These are phyloP conservation scores for Drosophila histrio DNA, from an alignment of 2,888 invertebrate species.

Conservation along the genomic window DNA sequence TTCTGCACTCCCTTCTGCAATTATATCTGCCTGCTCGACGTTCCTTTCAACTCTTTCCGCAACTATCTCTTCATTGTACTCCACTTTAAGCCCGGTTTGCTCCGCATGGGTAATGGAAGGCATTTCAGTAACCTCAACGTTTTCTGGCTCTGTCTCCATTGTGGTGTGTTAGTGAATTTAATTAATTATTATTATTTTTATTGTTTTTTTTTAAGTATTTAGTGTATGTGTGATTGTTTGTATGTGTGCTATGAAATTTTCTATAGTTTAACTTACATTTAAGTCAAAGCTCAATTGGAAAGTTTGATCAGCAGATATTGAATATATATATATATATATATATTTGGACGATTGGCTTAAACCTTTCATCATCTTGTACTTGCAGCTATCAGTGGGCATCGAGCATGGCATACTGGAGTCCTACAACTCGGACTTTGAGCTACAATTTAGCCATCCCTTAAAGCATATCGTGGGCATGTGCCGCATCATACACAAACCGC, in stretches of 20 bases:
- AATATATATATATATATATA: too few relatives aligned
- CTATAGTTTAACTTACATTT: background rate
- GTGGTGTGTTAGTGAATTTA: background rate
- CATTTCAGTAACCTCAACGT: too few relatives aligned
- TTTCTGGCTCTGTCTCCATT: background rate
- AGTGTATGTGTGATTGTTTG: background rate
- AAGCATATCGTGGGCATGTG: conserved; percentile 86
- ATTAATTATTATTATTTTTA: background rate
- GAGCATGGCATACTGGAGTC: conserved; percentile 89
- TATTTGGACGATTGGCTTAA: too few relatives aligned
- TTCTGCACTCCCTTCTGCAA: background rate
- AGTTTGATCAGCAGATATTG: background rate
- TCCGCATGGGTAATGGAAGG: background rate
- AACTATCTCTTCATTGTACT: background rate
- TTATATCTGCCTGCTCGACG: background rate
- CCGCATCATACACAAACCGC: conserved; percentile 82
- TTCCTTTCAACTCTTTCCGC: background rate
- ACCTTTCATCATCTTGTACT: background rate
- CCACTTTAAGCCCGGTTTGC: background rate
- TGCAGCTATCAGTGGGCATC: conserved; percentile 89
- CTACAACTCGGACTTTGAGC: conserved; percentile 89
- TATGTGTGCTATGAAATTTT: background rate
- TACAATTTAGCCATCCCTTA: conserved; percentile 87
- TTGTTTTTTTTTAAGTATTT: background rate
- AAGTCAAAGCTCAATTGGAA: background rate